phyloP scores from a whole-genome alignment of 2,797 vertebrate species.

The Podarcis siculus region DNA sequence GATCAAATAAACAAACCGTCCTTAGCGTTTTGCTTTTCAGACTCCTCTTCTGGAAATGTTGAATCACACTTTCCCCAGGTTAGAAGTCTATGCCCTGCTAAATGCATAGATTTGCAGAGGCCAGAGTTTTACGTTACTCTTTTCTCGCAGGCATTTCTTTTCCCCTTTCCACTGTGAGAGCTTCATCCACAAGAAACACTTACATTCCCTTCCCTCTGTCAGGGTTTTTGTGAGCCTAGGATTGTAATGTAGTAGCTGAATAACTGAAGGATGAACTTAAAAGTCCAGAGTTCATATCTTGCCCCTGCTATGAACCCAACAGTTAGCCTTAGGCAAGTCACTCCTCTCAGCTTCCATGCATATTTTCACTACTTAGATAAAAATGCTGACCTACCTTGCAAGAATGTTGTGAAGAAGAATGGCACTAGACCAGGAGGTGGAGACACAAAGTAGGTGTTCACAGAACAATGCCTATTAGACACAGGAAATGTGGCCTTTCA shows the following conservation, averaged over 20 bases:
- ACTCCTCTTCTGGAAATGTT: background rate
- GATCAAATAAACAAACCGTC: slow-evolving; percentile 8
- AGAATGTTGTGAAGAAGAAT: background rate
- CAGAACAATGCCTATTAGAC: no score
- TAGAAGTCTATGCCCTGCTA: background rate
- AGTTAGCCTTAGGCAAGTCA: background rate
- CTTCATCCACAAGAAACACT: background rate
- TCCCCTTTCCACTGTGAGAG: background rate
- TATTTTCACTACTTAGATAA: background rate
- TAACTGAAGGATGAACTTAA: background rate
- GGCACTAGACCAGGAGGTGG: background rate
- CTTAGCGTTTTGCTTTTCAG: slow-evolving; percentile 1
- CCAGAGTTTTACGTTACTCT: background rate
- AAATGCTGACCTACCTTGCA: background rate
- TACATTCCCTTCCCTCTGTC: background rate
- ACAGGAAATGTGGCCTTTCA: no score
- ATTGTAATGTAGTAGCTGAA: background rate
- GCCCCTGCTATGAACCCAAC: background rate
- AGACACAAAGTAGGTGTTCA: no score
- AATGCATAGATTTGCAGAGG: background rate
- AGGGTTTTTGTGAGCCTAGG: background rate
- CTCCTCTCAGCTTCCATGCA: background rate
- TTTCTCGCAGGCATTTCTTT: background rate
- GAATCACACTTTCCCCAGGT: background rate
- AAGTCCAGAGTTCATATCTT: background rate